phyloP scores from a whole-genome alignment of 2,888 invertebrate species.

The Nomada flava region DNA sequence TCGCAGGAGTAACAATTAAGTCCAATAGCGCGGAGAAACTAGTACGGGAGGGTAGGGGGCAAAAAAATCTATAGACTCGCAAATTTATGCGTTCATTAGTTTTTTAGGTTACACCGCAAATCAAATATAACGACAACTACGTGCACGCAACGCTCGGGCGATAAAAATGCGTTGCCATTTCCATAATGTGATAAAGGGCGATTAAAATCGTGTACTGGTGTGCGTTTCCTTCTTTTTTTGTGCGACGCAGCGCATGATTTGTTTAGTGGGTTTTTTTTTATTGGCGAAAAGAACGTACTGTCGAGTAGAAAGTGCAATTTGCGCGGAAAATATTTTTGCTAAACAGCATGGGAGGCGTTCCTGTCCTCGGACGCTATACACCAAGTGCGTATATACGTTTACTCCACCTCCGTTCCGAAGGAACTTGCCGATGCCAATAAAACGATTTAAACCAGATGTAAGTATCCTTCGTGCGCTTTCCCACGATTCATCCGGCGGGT shows the following conservation, averaged over 20 bases:
- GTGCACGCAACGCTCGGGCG: constrained; percentile 24
- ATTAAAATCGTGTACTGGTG: background rate
- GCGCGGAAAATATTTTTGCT: background rate
- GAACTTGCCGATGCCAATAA: constrained; percentile 71
- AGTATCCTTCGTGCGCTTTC: constrained; percentile 65
- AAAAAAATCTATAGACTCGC: constrained; percentile 25
- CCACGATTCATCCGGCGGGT: constrained; percentile 69
- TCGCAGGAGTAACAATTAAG: background rate
- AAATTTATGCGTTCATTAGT: constrained; percentile 37
- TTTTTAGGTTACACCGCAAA: constrained; percentile 21
- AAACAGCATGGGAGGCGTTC: background rate
- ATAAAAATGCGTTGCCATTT: constrained; percentile 38
- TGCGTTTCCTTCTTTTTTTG: background rate
- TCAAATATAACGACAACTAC: constrained; percentile 1
- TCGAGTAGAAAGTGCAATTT: background rate
- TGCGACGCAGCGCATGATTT: background rate
- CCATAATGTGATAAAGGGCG: constrained; percentile 24
- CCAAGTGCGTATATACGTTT: constrained; percentile 7
- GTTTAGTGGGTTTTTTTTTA: constrained; percentile 1
- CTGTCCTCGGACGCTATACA: background rate
- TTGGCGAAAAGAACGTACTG: background rate
- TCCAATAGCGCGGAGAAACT: background rate
- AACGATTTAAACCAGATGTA: constrained; percentile 76
- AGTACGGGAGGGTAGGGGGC: background rate
- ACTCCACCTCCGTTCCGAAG: constrained; percentile 16